Evolutionary conservation across 2,113 vertebrate genomes (phyloP).

Genomic region (Anthoscopus minutus): DNA sequence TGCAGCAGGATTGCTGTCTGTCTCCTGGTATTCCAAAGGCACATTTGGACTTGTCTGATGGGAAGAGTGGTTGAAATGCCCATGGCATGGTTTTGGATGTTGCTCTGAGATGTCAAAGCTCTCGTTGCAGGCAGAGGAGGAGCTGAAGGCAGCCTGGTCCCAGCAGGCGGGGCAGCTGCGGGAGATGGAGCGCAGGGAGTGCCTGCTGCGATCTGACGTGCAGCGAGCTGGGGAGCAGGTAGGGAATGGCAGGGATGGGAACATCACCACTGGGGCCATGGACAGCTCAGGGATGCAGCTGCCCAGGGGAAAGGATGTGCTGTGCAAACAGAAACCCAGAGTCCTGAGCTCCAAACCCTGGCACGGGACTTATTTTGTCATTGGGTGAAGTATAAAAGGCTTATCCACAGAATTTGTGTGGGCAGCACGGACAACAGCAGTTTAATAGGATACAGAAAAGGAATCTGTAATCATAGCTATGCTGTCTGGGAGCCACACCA

Average conservation of each 20-base stretch:
- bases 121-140: slow-evolving; percentile 63
- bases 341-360: background rate
- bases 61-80: background rate
- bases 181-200: slow-evolving; percentile 67
- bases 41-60: background rate
- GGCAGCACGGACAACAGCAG: background rate
- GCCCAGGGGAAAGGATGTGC: background rate
- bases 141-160: slow-evolving; percentile 55
- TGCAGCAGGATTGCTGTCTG: background rate
- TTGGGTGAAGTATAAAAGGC: background rate
- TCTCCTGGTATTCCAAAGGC: background rate
- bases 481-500: background rate
- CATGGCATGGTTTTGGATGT: accelerated
- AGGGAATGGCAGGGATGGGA: background rate
- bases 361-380: accelerated
- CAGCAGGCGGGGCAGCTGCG: slow-evolving; percentile 65
- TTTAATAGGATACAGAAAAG: background rate
- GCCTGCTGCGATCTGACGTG: slow-evolving; percentile 42
- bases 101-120: background rate
- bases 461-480: accelerated
- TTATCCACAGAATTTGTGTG: background rate
- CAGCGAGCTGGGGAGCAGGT: slow-evolving; percentile 59
- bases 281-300: background rate
- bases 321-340: background rate
- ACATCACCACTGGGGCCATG: accelerated